These are phyloP conservation scores for Manis crassicaudata DNA, from an alignment of 2,797 vertebrate genomes.

Conservation along the genomic window DNA sequence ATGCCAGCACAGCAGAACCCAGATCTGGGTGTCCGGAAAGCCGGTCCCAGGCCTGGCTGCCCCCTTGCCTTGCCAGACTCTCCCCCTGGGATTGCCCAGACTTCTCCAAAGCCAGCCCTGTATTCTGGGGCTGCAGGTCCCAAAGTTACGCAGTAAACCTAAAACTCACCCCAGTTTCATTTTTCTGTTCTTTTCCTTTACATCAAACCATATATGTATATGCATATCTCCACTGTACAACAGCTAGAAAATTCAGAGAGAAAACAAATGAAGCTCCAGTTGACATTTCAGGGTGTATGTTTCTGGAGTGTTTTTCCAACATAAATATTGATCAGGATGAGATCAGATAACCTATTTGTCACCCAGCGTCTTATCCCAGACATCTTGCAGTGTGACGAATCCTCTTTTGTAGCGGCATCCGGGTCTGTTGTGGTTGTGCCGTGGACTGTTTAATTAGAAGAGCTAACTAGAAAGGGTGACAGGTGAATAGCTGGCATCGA, in stretches of 20 bases:
- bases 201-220: not conserved
- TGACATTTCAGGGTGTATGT: not conserved
- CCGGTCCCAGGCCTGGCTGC: not conserved
- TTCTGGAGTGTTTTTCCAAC: not conserved
- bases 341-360: not conserved
- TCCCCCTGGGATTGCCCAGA: not conserved
- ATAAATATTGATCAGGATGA: not conserved
- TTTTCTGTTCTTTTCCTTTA: not conserved
- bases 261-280: not conserved
- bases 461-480: not conserved
- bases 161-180: not conserved
- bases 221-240: not conserved
- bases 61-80: not conserved
- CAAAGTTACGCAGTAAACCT: not conserved
- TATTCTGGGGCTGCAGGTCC: not conserved
- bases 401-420: fast-evolving
- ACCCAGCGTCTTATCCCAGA: not conserved
- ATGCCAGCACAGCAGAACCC: not conserved
- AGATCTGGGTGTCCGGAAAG: not conserved
- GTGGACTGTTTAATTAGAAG: not conserved
- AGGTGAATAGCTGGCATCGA: not conserved
- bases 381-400: not conserved
- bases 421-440: not conserved
- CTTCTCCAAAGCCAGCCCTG: not conserved
- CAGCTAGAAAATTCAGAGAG: not conserved